phyloP scores from a whole-genome alignment of 2,888 invertebrate genomes.

The Nomada goodeniana region DNA sequence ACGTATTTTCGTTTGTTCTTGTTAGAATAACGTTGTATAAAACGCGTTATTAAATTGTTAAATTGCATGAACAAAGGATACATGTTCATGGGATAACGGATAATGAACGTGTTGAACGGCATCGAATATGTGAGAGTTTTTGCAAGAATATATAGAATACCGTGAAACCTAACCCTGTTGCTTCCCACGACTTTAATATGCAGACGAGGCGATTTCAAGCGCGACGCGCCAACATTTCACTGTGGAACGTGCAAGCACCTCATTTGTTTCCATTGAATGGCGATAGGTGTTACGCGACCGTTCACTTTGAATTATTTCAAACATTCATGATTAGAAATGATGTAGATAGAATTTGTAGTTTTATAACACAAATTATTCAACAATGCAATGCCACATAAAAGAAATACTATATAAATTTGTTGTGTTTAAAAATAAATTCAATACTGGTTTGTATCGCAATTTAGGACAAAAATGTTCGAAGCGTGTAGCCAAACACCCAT shows the following conservation, averaged over 20 bases:
- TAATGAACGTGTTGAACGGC: conserved; percentile 6
- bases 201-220: conserved; percentile 69
- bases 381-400: no score
- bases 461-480: conserved; percentile 2
- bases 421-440: not conserved
- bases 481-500: not conserved
- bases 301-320: not conserved
- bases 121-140: conserved; percentile 26
- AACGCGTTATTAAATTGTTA: not conserved
- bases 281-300: conserved; percentile 18
- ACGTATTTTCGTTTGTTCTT: not conserved
- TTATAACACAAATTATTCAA: no score
- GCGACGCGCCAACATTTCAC: conserved; percentile 65
- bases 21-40: not conserved
- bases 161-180: conserved; percentile 51
- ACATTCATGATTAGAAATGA: not conserved
- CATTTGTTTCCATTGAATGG: conserved; percentile 20
- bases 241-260: conserved; percentile 48
- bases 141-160: conserved; percentile 40
- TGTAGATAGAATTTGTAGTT: no score
- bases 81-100: not conserved
- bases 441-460: conserved; percentile 11
- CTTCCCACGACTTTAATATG: conserved; percentile 71
- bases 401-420: not conserved
- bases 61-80: not conserved